A percentile compares a stretch with the other conserved stretches of the same genome.
Evolutionary conservation across 2,797 vertebrate species (phyloP).

Genomic region (Anabas testudineus): DNA sequence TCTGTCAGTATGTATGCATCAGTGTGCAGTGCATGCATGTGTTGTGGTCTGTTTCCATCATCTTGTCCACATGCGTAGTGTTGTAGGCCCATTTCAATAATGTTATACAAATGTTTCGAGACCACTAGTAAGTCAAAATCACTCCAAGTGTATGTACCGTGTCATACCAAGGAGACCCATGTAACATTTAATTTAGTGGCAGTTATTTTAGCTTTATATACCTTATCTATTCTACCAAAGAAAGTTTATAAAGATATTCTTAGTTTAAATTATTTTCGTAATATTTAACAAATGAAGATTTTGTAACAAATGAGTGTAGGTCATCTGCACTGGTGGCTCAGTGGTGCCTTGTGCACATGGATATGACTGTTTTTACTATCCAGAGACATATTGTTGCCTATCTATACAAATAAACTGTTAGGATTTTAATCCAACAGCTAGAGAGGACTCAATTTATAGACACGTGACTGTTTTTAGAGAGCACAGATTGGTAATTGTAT

Average conservation of each 20-base stretch:
- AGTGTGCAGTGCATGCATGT: slow-evolving; percentile 1
- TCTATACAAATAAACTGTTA: slow-evolving; percentile 31
- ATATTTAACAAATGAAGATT: slow-evolving; percentile 32
- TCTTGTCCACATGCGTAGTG: slow-evolving; percentile 35
- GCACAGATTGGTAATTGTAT: slow-evolving; percentile 23
- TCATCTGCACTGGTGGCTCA: slow-evolving; percentile 46
- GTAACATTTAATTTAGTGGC: slow-evolving; percentile 32
- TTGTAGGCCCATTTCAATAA: slow-evolving; percentile 17
- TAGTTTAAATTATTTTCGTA: slow-evolving; percentile 32
- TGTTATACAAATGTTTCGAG: slow-evolving; percentile 28
- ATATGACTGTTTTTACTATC: slow-evolving; percentile 47
- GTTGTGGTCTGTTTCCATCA: slow-evolving; percentile 23
- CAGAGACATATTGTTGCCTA: slow-evolving; percentile 61
- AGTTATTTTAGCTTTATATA: slow-evolving; percentile 50
- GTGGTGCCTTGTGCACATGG: slow-evolving; percentile 55
- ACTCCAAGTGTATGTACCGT: slow-evolving; percentile 21
- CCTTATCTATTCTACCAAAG: slow-evolving; percentile 67
- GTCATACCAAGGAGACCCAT: slow-evolving; percentile 4
- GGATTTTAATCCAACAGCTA: slow-evolving; percentile 21
- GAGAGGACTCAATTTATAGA: slow-evolving; percentile 56
- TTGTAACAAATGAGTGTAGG: background rate
- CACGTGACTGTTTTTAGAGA: slow-evolving; percentile 55
- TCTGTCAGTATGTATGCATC: background rate
- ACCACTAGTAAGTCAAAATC: background rate
- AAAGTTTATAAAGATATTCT: slow-evolving; percentile 34